Conservation (phyloP, 2,888 invertebrate genomes). For the Drosophila trichaetosa region DNA sequence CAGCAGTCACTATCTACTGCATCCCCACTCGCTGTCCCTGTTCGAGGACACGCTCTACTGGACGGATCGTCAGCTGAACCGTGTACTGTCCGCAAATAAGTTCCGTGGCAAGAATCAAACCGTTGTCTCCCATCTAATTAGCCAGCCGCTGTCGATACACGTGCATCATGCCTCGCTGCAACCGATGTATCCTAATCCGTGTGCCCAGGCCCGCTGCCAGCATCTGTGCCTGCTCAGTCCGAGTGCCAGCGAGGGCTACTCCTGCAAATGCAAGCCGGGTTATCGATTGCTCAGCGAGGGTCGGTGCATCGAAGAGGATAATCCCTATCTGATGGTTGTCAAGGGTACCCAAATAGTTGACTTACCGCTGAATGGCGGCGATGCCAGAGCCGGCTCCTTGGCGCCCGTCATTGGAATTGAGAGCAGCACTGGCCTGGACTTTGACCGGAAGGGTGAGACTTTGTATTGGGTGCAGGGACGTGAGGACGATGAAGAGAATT, state of each 20-base stretch:
- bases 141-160: slow-evolving; percentile 97
- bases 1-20: slow-evolving; percentile 95
- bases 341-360: slow-evolving; percentile 96
- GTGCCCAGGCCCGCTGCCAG: slow-evolving; percentile 90
- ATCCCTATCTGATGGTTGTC: slow-evolving; percentile 95
- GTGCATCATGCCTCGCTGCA: slow-evolving; percentile 98
- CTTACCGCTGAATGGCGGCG: slow-evolving; percentile 90
- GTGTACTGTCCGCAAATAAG: slow-evolving; percentile 96
- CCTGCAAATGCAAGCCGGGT: slow-evolving; percentile 97
- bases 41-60: slow-evolving; percentile 99
- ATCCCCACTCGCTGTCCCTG: slow-evolving; percentile 97
- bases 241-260: slow-evolving; percentile 88
- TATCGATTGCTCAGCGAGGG: slow-evolving; percentile 89
- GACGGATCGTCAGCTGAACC: slow-evolving; percentile 97
- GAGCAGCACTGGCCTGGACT: slow-evolving; percentile 95
- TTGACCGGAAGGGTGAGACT: slow-evolving; percentile 93
- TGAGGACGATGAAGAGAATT: slow-evolving; percentile 92
- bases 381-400: slow-evolving; percentile 91
- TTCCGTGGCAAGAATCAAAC: slow-evolving; percentile 96
- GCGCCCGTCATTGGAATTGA: slow-evolving; percentile 95
- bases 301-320: slow-evolving; percentile 93
- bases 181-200: slow-evolving; percentile 92
- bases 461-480: slow-evolving; percentile 95
- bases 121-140: slow-evolving; percentile 96
- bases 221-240: slow-evolving; percentile 97